Base-by-base conservation (phyloP, 2,797 vertebrate genomes). In the Odontamblyopus lacepedii region DNA sequence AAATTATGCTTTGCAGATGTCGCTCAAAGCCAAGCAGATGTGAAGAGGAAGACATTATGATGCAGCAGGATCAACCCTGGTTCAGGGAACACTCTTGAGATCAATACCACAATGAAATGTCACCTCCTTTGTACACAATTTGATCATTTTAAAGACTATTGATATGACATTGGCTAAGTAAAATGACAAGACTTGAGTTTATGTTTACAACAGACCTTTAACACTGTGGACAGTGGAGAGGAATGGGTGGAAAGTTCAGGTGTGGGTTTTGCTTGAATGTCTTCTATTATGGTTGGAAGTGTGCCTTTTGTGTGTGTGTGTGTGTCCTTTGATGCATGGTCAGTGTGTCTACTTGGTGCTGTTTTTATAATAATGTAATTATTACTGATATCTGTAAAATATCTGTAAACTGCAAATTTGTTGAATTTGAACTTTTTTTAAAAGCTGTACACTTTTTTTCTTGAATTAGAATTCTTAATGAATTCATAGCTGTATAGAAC, bases 11-110 rank as follows among this genome's bases (percentile, higher is more conserved):
- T 38, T 90, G 72, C 92, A 99, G 98, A 98, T 96, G 95, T 97
- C 94, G 94, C 89, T 95, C 96, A 98, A 93, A 96, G 93, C 92
- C 97, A 97, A 87, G 96, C 96, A 88, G 97, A 98, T 63, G 82
- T 95, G 67, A 97, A 96, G 87, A 95, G 96, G 93, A 99, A 99
- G 95, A 93, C 93, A 71, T 94, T 96, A 91, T 98, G 95, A 98
- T 94, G 86, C 89, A 79, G 85, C 80, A 65, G 62, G 80, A 78
- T 11, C 38, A 16, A 60, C 11, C 44, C 16, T 35, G 60, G 68
- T 68, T 60, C 65, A 12, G 69, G 76, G 66, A 38, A 29, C 69
- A 70, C 72, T 76, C 62, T 69, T 48, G 68, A 63, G 61, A 73
- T 81, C 70, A 80, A 62, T 50, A 68, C 66, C 73, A 66, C 83